Base-by-base conservation (phyloP, 2,113 vertebrate genomes). In the Rhinichthys klamathensis region DNA sequence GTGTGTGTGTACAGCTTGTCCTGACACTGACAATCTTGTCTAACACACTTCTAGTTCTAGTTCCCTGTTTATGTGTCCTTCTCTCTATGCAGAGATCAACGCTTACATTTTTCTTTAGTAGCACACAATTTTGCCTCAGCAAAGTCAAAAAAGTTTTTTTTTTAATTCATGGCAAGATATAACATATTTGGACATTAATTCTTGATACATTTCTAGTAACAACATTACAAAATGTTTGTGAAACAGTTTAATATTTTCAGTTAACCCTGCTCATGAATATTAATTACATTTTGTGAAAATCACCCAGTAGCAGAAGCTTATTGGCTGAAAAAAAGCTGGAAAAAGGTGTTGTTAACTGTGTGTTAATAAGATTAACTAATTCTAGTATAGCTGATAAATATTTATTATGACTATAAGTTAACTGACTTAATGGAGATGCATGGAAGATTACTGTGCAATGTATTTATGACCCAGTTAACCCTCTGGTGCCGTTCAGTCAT, bases 1-100 rank as follows among this genome's bases (percentile, higher is more conserved):
- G 16, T 77, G 12, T 16, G n/a, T 32, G 30, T 27, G 80, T 82
- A 23, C 49, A 51, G 46, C 23, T 44, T 63, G 49, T 38, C 13
- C 38, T 72, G 75, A 72, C 70, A 74, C 58, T 70, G 73, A 44
- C 44, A 78, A 38, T 63, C 58, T 54, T 84, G 46, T 38, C 74
- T 58, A 65, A 65, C 46, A 35, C 49, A 44, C 21, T 82, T 82
- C 49, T 25, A 54, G 23, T 82, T 82, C 49, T 25, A 54, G 23
- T 67, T 82, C 41, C 10, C 70, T 77, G 18, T 58, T 56, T 49
- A 38, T 35, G 44, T 35, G 65, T 69, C 38, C 41, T 83, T 74
- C 51, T 44, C 18, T 83, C 32, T 27, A 70, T 10, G 21, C 54
- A 74, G 32, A 11, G 58, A 23, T 23, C 18, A 38, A 12, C 5